Conservation (phyloP, 2,888 invertebrate species). For the Scrobipalpa atriplicella region DNA sequence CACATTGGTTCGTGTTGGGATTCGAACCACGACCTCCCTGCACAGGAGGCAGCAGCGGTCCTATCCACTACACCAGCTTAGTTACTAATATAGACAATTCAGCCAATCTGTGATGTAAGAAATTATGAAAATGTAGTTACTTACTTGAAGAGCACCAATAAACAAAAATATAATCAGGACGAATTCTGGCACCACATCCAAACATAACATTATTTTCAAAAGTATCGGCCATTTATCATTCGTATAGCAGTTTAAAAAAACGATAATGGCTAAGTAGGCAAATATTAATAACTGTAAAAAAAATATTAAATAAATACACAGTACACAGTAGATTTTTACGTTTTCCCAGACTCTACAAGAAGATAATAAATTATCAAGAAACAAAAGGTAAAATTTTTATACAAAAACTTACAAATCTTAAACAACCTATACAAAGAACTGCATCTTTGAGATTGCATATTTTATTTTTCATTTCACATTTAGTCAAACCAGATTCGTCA, state of each 20-base stretch:
- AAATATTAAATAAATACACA: too few relatives aligned
- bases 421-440: neutral
- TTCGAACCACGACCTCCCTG: too few relatives aligned
- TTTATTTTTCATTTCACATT: neutral
- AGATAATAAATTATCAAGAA: too few relatives aligned
- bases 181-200: neutral
- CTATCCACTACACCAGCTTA: too few relatives aligned
- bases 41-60: too few relatives aligned
- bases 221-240: neutral
- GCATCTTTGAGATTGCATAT: neutral
- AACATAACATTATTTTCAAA: neutral
- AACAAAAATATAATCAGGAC: neutral
- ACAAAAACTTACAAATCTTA: slow-evolving; percentile 11
- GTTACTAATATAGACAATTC: too few relatives aligned
- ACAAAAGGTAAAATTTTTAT: too few relatives aligned
- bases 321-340: too few relatives aligned
- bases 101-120: too few relatives aligned
- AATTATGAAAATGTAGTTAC: neutral
- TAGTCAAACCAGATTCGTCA: neutral
- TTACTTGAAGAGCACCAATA: neutral
- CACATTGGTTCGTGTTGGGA: too few relatives aligned
- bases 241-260: neutral
- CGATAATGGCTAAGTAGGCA: neutral
- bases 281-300: neutral
- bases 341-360: neutral